Evolutionary conservation across 2,888 invertebrate species (phyloP).

Genomic region (Ditylenchus weischeri): DNA sequence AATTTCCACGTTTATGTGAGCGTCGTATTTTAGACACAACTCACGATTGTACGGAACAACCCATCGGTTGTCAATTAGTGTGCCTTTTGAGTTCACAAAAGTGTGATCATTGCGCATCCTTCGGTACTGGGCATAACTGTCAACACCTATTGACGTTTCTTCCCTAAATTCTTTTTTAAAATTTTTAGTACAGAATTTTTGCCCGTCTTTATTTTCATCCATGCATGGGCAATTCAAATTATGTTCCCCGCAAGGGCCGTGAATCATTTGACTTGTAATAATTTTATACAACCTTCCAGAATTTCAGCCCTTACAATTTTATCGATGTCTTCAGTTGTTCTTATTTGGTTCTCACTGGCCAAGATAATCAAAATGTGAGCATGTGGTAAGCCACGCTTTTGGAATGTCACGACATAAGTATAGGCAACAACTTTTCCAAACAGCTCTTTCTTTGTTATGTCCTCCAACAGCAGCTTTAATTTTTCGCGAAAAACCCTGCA

Average conservation of each 20-base stretch:
- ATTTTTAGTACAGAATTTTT: slow-evolving; percentile 20
- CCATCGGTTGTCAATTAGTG: slow-evolving; percentile 33
- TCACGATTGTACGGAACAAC: slow-evolving; percentile 40
- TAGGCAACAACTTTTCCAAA: too few species aligned
- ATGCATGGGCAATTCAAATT: slow-evolving; percentile 24
- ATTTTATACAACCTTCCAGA: slow-evolving; percentile 53
- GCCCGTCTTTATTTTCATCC: slow-evolving; percentile 17
- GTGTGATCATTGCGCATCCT: slow-evolving; percentile 15
- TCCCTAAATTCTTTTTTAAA: slow-evolving; percentile 27
- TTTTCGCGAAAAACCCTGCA: not conserved
- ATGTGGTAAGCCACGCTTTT: slow-evolving; percentile 1
- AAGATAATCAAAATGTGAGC: slow-evolving; percentile 9
- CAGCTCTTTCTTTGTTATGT: slow-evolving; percentile 3
- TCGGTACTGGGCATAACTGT: slow-evolving; percentile 31
- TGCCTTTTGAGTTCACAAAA: slow-evolving; percentile 23
- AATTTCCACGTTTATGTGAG: slow-evolving; percentile 59
- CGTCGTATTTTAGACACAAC: slow-evolving; percentile 30
- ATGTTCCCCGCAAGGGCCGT: slow-evolving; percentile 58
- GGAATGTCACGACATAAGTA: not conserved
- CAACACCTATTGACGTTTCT: slow-evolving; percentile 21
- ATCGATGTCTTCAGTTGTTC: slow-evolving; percentile 47
- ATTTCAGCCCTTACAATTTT: slow-evolving; percentile 58
- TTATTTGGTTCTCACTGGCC: not conserved
- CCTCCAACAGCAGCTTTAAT: not conserved
- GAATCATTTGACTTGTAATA: slow-evolving; percentile 57